A percentile compares a stretch with the other conserved stretches of the same genome.
Conservation (phyloP, 2,113 vertebrate genomes). For the Hypanus sabinus region DNA sequence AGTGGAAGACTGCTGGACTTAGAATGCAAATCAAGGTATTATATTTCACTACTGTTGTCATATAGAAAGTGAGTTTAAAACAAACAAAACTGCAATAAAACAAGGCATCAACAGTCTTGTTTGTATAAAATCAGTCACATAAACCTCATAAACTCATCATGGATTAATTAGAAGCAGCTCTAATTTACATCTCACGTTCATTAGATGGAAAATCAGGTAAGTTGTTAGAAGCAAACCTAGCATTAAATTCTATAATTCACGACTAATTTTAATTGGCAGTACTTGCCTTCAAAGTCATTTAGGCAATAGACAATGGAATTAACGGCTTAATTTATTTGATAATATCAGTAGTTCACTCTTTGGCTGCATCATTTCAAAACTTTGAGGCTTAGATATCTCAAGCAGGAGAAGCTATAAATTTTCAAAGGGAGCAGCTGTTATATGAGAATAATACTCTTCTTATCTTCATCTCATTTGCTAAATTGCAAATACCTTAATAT, state of each 20-base stretch:
- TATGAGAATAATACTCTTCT: background rate
- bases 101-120: background rate
- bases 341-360: background rate
- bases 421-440: background rate
- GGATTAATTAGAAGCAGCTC: background rate
- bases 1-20: background rate
- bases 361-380: background rate
- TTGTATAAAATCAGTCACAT: too few species aligned
- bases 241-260: conserved; percentile 15
- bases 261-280: conserved; percentile 10
- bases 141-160: background rate
- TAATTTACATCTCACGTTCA: background rate
- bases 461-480: background rate
- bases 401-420: background rate
- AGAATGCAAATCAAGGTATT: background rate
- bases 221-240: background rate
- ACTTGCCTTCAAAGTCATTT: background rate
- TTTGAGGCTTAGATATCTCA: background rate
- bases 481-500: background rate
- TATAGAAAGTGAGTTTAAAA: background rate
- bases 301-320: background rate
- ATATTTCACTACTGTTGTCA: background rate
- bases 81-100: background rate
- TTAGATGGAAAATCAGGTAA: conserved; percentile 24
- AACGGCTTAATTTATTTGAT: background rate